Evolutionary conservation across 1,140 invertebrate genomes (phyloP).

Genomic region (Pollicipes pollicipes): DNA sequence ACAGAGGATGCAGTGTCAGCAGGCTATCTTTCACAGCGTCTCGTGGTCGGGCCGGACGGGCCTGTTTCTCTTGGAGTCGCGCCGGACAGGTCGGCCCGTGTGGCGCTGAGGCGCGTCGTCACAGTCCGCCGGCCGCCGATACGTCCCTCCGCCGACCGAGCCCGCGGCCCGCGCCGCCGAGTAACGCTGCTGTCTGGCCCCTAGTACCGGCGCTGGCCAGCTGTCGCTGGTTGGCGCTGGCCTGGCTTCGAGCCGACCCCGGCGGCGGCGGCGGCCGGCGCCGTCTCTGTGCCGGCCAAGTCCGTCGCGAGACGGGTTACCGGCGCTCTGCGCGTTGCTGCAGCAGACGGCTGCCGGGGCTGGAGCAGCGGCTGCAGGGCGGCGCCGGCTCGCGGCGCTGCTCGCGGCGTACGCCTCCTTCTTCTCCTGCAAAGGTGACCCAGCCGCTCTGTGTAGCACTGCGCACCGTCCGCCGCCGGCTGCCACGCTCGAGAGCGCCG

Average conservation of each 20-base stretch:
- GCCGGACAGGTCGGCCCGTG: no score
- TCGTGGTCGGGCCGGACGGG: no score
- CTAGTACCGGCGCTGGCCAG: slow-evolving; percentile 21
- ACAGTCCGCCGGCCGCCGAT: slow-evolving; percentile 26
- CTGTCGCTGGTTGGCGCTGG: not conserved
- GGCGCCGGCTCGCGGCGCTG: not conserved
- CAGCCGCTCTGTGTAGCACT: no score
- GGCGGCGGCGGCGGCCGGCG: not conserved
- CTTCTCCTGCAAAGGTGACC: slow-evolving; percentile 5
- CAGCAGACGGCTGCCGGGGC: slow-evolving; percentile 19
- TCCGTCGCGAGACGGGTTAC: not conserved
- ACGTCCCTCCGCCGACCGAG: slow-evolving; percentile 19
- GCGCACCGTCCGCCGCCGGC: not conserved
- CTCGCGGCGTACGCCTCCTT: slow-evolving; percentile 7
- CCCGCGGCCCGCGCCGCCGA: no score
- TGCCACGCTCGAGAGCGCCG: not conserved
- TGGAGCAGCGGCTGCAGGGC: slow-evolving; percentile 7
- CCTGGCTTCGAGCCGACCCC: not conserved
- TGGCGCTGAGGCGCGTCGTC: no score
- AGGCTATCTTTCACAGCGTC: no score
- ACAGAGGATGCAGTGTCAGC: no score
- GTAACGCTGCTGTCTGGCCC: slow-evolving; percentile 23
- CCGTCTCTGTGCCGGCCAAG: not conserved
- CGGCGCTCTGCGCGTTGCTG: slow-evolving; percentile 20
- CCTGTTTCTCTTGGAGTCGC: no score